Percentiles rank a stretch among this genome's conserved stretches.
These are phyloP conservation scores for Heliconius congener DNA, from an alignment of 1,140 invertebrate genomes.

Conservation along the genomic window DNA sequence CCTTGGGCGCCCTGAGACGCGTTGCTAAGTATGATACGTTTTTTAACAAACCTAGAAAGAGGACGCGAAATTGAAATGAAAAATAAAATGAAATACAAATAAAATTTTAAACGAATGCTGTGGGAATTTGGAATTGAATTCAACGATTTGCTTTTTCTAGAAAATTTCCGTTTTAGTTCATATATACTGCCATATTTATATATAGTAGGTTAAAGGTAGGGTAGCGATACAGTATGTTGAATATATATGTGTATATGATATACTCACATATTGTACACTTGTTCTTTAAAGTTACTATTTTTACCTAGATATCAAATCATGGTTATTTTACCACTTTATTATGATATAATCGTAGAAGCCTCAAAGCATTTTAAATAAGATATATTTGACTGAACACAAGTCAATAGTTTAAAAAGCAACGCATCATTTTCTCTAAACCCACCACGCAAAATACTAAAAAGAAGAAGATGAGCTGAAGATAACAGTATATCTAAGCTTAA, in stretches of 20 bases:
- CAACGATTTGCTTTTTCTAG: slow-evolving; percentile 44
- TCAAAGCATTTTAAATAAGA: too few species aligned
- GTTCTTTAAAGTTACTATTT: too few species aligned
- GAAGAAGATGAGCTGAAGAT: not conserved
- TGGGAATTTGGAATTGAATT: slow-evolving; percentile 54
- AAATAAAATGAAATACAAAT: slow-evolving; percentile 43
- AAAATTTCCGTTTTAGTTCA: not conserved
- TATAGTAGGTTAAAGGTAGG: not conserved
- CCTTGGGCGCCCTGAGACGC: slow-evolving; percentile 46
- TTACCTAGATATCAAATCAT: too few species aligned
- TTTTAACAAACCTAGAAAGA: slow-evolving; percentile 54
- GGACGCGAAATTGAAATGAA: slow-evolving; percentile 52
- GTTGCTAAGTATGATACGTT: slow-evolving; percentile 60
- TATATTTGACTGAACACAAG: too few species aligned
- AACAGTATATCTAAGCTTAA: slow-evolving; percentile 1
- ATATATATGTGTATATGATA: not conserved
- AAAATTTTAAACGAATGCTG: slow-evolving; percentile 53
- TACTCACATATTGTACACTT: too few species aligned
- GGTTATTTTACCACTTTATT: too few species aligned
- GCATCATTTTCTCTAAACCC: not conserved
- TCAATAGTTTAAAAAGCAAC: not conserved
- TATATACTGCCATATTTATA: not conserved
- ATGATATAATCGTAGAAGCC: too few species aligned
- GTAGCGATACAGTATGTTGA: not conserved
- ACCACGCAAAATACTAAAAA: not conserved